Percentiles rank a stretch among this genome's conserved stretches.
phyloP scores from a whole-genome alignment of 2,888 invertebrate species.

The Epinotia bilunana region DNA sequence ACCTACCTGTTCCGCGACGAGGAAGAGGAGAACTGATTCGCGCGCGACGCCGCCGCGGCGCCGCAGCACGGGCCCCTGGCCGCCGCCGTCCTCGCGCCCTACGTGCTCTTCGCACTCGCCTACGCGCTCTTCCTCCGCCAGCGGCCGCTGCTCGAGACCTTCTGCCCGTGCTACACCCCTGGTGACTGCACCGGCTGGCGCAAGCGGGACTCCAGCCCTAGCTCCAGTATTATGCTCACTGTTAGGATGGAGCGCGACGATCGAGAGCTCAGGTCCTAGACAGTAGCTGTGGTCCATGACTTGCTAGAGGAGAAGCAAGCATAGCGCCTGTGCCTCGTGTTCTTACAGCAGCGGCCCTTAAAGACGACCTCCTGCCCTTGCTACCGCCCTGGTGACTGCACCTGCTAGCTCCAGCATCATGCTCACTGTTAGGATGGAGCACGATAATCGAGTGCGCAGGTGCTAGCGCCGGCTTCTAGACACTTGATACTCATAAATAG shows the following conservation, averaged over 20 bases:
- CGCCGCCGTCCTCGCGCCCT: slow-evolving; percentile 70
- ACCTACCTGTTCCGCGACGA: slow-evolving; percentile 93
- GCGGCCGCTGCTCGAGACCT: slow-evolving; percentile 14
- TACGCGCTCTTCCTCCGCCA: slow-evolving; percentile 67
- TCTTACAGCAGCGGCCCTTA: slow-evolving; percentile 54
- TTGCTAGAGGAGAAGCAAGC: not conserved
- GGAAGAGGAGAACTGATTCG: slow-evolving; percentile 87
- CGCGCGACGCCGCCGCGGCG: slow-evolving; percentile 69
- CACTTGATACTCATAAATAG: not conserved
- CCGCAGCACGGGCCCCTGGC: slow-evolving; percentile 77
- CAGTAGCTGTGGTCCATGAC: not conserved
- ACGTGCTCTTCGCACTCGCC: slow-evolving; percentile 67
- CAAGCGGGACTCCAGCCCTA: slow-evolving; percentile 5
- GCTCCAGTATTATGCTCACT: slow-evolving; percentile 16
- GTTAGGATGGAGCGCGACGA: slow-evolving; percentile 16
- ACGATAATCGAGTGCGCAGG: slow-evolving; percentile 14
- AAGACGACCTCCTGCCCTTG: not conserved
- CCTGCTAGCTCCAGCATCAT: slow-evolving; percentile 9
- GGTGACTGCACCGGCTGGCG: slow-evolving; percentile 6
- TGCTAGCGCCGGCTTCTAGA: slow-evolving; percentile 8
- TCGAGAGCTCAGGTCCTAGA: slow-evolving; percentile 14
- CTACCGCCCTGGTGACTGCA: slow-evolving; percentile 4
- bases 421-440: slow-evolving; percentile 17
- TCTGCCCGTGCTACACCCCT: slow-evolving; percentile 25
- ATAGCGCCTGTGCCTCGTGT: slow-evolving; percentile 56